Percentiles rank a stretch among this genome's conserved stretches.
Evolutionary conservation across 2,888 invertebrate species (phyloP).

Genomic region (Epirrhoe tristata): DNA sequence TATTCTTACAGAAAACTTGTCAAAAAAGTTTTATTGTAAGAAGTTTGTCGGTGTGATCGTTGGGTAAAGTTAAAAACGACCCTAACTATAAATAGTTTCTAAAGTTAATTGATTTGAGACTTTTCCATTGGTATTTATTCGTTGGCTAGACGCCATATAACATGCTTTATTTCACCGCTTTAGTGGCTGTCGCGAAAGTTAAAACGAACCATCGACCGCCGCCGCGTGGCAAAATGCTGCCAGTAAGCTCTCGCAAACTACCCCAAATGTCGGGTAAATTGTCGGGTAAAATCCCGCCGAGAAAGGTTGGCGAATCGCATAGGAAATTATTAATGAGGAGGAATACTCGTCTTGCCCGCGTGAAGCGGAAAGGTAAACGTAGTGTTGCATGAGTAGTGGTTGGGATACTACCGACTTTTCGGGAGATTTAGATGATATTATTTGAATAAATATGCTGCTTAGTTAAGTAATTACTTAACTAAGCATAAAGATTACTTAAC

Average conservation of each 20-base stretch:
- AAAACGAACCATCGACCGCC: conserved; percentile 33
- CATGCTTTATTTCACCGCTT: conserved; percentile 43
- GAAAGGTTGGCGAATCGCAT: conserved; percentile 59
- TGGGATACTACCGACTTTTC: background rate
- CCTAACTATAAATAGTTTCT: too few species aligned
- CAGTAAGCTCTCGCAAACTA: conserved; percentile 53
- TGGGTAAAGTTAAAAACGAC: too few species aligned
- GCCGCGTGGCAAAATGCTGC: conserved; percentile 42
- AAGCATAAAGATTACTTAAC: too few species aligned
- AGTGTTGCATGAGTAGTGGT: conserved; percentile 44
- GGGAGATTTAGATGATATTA: background rate
- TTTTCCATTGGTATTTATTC: conserved; percentile 7
- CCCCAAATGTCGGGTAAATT: conserved; percentile 57
- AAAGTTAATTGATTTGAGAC: too few species aligned
- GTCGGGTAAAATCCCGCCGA: conserved; percentile 40
- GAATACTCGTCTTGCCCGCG: conserved; percentile 60
- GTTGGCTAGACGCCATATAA: conserved; percentile 30
- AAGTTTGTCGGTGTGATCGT: too few species aligned
- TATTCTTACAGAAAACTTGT: too few species aligned
- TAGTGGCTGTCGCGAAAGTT: conserved; percentile 48
- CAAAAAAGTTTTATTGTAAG: too few species aligned
- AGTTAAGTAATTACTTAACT: too few species aligned
- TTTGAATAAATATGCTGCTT: too few species aligned
- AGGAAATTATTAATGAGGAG: conserved; percentile 69
- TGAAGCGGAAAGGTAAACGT: conserved; percentile 74